These are phyloP conservation scores for Tauraco erythrolophus DNA, from an alignment of 2,113 vertebrate genomes.

Conservation along the genomic window DNA sequence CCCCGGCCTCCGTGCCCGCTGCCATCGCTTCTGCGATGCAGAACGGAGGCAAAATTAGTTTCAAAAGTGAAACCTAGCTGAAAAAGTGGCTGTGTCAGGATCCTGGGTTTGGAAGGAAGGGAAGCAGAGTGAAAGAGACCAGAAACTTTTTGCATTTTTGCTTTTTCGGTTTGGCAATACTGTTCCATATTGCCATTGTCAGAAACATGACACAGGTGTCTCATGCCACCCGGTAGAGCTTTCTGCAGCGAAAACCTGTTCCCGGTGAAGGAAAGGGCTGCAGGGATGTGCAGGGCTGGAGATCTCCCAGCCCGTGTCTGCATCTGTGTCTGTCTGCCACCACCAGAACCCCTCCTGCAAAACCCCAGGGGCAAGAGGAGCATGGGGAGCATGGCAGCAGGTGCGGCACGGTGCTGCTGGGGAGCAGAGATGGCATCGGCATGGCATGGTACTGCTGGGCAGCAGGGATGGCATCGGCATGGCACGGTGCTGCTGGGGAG, in stretches of 20 bases:
- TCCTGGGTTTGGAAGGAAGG: neutral
- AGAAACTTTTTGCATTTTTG: neutral
- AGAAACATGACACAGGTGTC: neutral
- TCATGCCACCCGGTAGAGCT: too few species aligned
- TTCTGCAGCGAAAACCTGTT: rapidly evolving
- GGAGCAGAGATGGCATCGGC: neutral
- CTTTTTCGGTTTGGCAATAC: neutral
- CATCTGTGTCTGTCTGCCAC: neutral
- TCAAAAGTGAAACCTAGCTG: neutral
- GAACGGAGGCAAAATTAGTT: too few species aligned
- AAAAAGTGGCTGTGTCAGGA: neutral
- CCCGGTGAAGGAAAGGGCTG: neutral
- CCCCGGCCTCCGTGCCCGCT: neutral
- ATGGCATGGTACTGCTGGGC: too few species aligned
- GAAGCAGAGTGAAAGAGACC: neutral
- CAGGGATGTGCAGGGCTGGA: neutral
- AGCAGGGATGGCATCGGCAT: too few species aligned
- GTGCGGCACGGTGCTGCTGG: neutral
- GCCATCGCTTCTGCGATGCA: rapidly evolving
- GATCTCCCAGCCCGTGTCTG: neutral
- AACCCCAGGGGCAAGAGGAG: too few species aligned
- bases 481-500: too few species aligned
- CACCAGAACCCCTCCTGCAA: neutral
- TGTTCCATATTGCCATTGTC: neutral
- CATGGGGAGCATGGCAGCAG: neutral